These are phyloP conservation scores for Platyscapa corneri DNA, from an alignment of 1,140 invertebrate species.

Conservation along the genomic window DNA sequence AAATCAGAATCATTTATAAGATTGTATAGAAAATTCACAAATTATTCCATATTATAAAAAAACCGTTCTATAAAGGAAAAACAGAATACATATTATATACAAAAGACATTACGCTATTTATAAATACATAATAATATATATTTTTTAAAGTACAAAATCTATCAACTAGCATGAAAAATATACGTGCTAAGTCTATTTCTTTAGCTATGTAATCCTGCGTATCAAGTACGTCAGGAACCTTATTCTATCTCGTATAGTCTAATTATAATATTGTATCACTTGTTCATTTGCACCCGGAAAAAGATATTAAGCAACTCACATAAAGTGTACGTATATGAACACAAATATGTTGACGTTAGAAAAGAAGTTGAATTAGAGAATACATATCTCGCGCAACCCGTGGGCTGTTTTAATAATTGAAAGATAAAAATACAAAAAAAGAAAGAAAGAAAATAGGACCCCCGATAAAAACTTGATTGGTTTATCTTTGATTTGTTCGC, in stretches of 20 bases:
- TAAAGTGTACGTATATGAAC: neutral
- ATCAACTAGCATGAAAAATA: neutral
- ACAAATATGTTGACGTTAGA: neutral
- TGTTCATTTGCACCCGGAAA: neutral
- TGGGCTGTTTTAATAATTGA: neutral
- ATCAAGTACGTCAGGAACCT: neutral
- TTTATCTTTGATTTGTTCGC: neutral
- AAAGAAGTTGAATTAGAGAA: neutral
- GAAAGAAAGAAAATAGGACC: neutral
- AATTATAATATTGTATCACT: neutral
- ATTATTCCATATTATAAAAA: too few relatives aligned
- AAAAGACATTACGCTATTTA: too few relatives aligned
- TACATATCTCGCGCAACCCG: neutral
- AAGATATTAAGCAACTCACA: neutral
- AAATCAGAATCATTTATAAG: too few relatives aligned
- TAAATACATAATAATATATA: neutral
- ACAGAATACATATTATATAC: too few relatives aligned
- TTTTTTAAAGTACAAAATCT: neutral
- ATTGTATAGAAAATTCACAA: too few relatives aligned
- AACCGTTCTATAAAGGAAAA: too few relatives aligned
- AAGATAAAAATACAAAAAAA: neutral
- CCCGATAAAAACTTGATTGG: slow-evolving; percentile 15
- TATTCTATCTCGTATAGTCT: neutral
- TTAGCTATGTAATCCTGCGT: neutral
- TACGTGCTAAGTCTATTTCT: neutral